phyloP scores from a whole-genome alignment of 2,888 invertebrate genomes.

The Synergus gifuensis region DNA sequence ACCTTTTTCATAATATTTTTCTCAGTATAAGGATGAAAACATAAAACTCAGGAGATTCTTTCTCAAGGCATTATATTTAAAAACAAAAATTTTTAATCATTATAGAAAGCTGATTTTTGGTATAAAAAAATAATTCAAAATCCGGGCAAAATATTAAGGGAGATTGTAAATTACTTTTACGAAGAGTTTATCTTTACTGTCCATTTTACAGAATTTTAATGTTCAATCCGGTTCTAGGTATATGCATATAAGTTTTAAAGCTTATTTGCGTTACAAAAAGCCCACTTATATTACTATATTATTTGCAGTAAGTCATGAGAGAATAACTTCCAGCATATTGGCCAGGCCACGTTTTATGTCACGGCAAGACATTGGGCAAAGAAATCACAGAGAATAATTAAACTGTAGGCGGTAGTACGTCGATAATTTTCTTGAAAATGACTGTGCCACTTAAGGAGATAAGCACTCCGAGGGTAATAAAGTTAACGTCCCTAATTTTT shows the following conservation, averaged over 20 bases:
- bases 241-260: not conserved
- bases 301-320: conserved; percentile 16
- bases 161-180: not conserved
- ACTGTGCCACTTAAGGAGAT: conserved; percentile 18
- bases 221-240: conserved; percentile 16
- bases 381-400: conserved; percentile 30
- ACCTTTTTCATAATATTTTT: conserved; percentile 29
- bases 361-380: conserved; percentile 27
- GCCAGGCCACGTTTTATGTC: conserved; percentile 11
- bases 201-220: conserved; percentile 13
- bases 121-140: no score
- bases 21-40: conserved; percentile 11
- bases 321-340: not conserved
- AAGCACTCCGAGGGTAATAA: conserved; percentile 23
- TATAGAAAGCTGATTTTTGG: no score
- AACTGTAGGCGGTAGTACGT: conserved; percentile 2
- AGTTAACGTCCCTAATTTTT: conserved; percentile 20
- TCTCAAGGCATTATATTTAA: not conserved
- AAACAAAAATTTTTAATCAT: no score
- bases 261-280: conserved; percentile 25
- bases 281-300: conserved; percentile 28
- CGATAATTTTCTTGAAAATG: conserved; percentile 34
- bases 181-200: conserved; percentile 22
- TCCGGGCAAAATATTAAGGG: not conserved
- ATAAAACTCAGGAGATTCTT: not conserved